Evolutionary conservation across 2,797 vertebrate genomes (phyloP).

Genomic region (Apogon hyalosoma): DNA sequence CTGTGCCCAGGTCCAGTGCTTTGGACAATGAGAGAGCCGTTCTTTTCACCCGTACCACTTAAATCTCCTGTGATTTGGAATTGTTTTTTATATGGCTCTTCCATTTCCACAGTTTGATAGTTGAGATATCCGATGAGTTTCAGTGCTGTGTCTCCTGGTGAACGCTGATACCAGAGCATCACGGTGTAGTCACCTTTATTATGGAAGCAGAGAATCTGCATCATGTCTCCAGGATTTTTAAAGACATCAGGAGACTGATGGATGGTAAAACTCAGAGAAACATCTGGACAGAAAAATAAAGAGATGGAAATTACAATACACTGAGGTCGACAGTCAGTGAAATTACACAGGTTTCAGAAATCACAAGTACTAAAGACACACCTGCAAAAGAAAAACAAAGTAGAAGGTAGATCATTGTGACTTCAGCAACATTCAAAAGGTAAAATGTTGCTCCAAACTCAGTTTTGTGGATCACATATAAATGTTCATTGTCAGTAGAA

Average conservation of each 20-base stretch:
- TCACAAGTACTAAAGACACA: neutral
- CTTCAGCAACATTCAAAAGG: too few species aligned
- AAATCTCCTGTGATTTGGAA: constrained; percentile 36
- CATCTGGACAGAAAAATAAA: neutral
- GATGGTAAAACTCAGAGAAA: constrained; percentile 30
- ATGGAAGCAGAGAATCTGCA: constrained; percentile 33
- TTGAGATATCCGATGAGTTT: constrained; percentile 36
- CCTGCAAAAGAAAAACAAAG: constrained; percentile 18
- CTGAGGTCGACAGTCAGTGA: too few species aligned
- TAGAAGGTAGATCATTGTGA: constrained; percentile 14
- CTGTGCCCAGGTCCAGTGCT: constrained; percentile 2
- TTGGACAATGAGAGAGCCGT: neutral
- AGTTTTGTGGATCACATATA: too few species aligned
- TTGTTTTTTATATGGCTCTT: rapidly evolving
- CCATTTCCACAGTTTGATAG: rapidly evolving
- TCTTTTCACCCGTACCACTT: constrained; percentile 11
- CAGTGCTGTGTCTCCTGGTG: constrained; percentile 24
- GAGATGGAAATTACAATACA: neutral
- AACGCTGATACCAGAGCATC: constrained; percentile 42
- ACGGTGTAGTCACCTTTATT: constrained; percentile 9
- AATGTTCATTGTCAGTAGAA: too few species aligned
- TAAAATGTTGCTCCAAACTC: too few species aligned
- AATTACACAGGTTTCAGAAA: too few species aligned
- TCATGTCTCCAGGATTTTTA: neutral
- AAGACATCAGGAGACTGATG: neutral